phyloP scores from a whole-genome alignment of 2,113 vertebrate species.

The Protobothrops flavoviridis region DNA sequence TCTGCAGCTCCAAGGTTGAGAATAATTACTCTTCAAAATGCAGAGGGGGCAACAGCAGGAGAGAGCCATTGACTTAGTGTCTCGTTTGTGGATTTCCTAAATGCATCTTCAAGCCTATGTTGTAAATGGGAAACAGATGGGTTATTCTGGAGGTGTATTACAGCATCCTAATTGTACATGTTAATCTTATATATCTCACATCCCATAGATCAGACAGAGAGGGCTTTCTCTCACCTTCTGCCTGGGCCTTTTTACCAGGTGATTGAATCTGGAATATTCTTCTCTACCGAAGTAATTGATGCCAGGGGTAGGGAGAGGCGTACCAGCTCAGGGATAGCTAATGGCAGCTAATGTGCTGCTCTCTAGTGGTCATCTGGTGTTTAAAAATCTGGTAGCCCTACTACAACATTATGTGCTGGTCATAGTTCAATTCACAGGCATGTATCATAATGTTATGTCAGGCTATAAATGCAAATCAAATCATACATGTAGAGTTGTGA shows the following conservation, averaged over 20 bases:
- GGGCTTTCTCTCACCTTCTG: background rate
- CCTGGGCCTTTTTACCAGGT: background rate
- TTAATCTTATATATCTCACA: background rate
- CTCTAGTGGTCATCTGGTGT: too few relatives aligned
- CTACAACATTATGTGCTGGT: background rate
- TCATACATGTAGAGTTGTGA: background rate
- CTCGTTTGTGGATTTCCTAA: background rate
- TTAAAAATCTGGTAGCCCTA: too few relatives aligned
- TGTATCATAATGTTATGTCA: background rate
- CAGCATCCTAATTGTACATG: background rate
- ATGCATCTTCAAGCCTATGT: background rate
- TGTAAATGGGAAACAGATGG: background rate
- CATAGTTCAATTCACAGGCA: background rate
- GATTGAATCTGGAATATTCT: background rate
- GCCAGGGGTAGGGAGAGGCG: too few relatives aligned
- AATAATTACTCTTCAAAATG: background rate
- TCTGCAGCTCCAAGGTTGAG: background rate
- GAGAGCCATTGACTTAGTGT: background rate
- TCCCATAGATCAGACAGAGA: background rate
- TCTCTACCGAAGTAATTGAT: too few relatives aligned
- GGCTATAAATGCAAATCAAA: background rate
- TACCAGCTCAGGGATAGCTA: too few relatives aligned
- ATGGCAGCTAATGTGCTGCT: too few relatives aligned
- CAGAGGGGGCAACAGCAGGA: background rate
- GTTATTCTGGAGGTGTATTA: background rate